A percentile compares a stretch with the other conserved stretches of the same genome.
These are phyloP conservation scores for Meriones psammophilus DNA, from an alignment of 2,797 vertebrate species.

Conservation along the genomic window DNA sequence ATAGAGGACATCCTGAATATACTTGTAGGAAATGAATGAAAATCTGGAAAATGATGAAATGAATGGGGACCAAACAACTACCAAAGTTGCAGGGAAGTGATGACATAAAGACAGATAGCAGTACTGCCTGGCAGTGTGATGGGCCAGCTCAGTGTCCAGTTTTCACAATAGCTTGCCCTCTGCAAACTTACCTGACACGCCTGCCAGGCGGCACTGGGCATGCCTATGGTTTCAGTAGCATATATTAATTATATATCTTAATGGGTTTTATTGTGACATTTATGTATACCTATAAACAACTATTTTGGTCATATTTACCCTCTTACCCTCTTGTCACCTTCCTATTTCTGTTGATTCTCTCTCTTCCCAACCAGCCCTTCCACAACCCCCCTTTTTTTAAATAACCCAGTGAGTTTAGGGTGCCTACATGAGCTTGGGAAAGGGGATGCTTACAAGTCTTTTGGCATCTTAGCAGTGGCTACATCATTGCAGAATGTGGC, in stretches of 20 bases:
- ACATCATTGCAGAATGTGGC: not conserved
- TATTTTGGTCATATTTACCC: not conserved
- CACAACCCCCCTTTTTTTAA: rapidly evolving
- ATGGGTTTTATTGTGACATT: not conserved
- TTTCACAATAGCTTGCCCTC: too few relatives aligned
- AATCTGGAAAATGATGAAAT: conserved; percentile 30
- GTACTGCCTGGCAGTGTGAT: not conserved
- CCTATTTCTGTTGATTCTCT: not conserved
- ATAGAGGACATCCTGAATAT: conserved; percentile 19
- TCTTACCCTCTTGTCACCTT: not conserved
- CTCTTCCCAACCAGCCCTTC: not conserved
- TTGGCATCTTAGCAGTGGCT: not conserved
- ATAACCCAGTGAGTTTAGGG: not conserved
- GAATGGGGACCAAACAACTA: not conserved
- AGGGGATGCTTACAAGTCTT: not conserved
- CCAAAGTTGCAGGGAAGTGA: not conserved
- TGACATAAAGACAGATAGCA: not conserved
- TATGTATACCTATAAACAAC: not conserved
- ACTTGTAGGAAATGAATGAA: not conserved
- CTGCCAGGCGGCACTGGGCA: too few relatives aligned
- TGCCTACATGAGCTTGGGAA: not conserved
- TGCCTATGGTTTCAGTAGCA: not conserved
- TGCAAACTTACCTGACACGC: not conserved
- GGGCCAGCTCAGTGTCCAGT: not conserved
- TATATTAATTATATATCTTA: not conserved